Evolutionary conservation across 1,140 invertebrate genomes (phyloP).

Genomic region (Macrotrachela quadricornifera): DNA sequence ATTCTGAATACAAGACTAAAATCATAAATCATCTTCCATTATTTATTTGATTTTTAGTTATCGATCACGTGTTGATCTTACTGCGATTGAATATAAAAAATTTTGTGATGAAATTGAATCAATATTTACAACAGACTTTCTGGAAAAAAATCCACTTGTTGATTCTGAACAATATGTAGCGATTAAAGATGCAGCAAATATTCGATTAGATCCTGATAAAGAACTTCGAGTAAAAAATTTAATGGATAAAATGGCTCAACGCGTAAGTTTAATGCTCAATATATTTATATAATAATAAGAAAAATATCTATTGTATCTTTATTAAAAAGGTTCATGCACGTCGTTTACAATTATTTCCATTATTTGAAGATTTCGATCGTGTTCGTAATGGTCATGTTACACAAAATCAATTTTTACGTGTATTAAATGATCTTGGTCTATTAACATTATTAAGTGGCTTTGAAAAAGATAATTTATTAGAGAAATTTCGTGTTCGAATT

Average conservation of each 20-base stretch:
- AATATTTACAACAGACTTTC: slow-evolving; percentile 25
- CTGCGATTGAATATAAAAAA: slow-evolving; percentile 22
- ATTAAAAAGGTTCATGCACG: slow-evolving; percentile 15
- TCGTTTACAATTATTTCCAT: slow-evolving; percentile 26
- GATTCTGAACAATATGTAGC: slow-evolving; percentile 19
- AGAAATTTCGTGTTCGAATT: slow-evolving; percentile 22
- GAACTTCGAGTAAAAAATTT: slow-evolving; percentile 13
- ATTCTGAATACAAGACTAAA: too few relatives aligned
- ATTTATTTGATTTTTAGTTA: slow-evolving; percentile 18
- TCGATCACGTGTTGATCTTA: slow-evolving; percentile 13
- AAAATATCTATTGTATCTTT: neutral
- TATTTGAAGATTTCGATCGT: slow-evolving; percentile 29
- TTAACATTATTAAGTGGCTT: slow-evolving; percentile 18
- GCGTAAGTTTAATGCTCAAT: slow-evolving; percentile 14
- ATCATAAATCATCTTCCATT: too few relatives aligned
- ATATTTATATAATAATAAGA: neutral
- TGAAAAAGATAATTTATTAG: slow-evolving; percentile 19
- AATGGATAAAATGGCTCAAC: slow-evolving; percentile 22
- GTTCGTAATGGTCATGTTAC: slow-evolving; percentile 26
- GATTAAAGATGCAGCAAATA: slow-evolving; percentile 18
- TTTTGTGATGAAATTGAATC: slow-evolving; percentile 28
- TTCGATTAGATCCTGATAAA: slow-evolving; percentile 15
- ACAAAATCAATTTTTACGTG: slow-evolving; percentile 24
- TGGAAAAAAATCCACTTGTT: slow-evolving; percentile 25
- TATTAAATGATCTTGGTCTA: slow-evolving; percentile 24